Percentiles rank a stretch among this genome's conserved stretches.
Evolutionary conservation across 2,888 invertebrate species (phyloP).

Genomic region (Lochmaea crataegi): DNA sequence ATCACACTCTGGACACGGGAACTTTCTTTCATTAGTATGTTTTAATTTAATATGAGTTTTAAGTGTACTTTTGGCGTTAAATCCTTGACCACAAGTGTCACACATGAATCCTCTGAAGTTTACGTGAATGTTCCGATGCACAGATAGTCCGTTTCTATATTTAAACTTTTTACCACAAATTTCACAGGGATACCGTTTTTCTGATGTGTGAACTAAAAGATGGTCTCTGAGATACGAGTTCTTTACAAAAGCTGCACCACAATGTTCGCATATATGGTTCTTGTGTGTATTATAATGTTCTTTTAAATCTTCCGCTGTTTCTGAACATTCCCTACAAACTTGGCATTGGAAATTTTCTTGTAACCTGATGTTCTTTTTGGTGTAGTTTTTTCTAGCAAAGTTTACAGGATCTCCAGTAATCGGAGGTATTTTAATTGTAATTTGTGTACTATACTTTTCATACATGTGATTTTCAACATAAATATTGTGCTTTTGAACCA

Average conservation of each 20-base stretch:
- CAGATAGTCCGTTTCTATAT: slow-evolving; percentile 52
- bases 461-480: slow-evolving; percentile 33
- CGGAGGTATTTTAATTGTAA: slow-evolving; percentile 36
- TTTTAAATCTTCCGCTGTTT: slow-evolving; percentile 29
- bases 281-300: slow-evolving; percentile 45
- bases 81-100: slow-evolving; percentile 54
- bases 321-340: slow-evolving; percentile 35
- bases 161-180: slow-evolving; percentile 55
- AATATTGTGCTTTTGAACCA: slow-evolving; percentile 37
- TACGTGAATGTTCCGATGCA: slow-evolving; percentile 54
- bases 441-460: slow-evolving; percentile 35
- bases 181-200: slow-evolving; percentile 51
- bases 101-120: slow-evolving; percentile 54
- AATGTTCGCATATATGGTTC: slow-evolving; percentile 48
- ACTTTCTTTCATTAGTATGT: slow-evolving; percentile 53
- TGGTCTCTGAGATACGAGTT: slow-evolving; percentile 49
- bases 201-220: slow-evolving; percentile 48
- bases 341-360: slow-evolving; percentile 30
- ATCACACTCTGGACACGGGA: slow-evolving; percentile 53
- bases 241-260: slow-evolving; percentile 47
- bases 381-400: slow-evolving; percentile 21
- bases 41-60: slow-evolving; percentile 54
- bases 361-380: slow-evolving; percentile 15
- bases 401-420: slow-evolving; percentile 24
- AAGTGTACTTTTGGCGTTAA: slow-evolving; percentile 54